Percentiles rank a stretch among this genome's conserved stretches.
These are phyloP conservation scores for Germaria angustata DNA, from an alignment of 2,888 invertebrate genomes.

Conservation along the genomic window DNA sequence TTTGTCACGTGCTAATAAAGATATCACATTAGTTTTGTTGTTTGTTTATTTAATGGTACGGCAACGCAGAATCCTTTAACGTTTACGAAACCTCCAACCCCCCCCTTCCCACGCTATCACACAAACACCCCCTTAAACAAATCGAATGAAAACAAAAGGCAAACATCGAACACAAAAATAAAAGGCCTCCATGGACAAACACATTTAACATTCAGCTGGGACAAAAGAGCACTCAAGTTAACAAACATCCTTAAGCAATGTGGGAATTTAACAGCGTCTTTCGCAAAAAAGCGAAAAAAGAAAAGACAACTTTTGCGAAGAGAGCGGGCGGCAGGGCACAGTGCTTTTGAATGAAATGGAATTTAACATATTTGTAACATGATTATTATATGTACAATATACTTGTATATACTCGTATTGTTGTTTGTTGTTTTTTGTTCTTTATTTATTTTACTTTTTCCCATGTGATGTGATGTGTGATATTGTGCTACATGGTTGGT, in stretches of 20 bases:
- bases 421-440: slow-evolving; percentile 13
- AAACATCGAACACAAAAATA: slow-evolving; percentile 25
- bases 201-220: slow-evolving; percentile 7
- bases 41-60: slow-evolving; percentile 55
- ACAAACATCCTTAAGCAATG: slow-evolving; percentile 54
- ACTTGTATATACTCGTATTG: too few relatives aligned
- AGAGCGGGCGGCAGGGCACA: neutral
- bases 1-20: slow-evolving; percentile 73
- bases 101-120: neutral
- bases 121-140: slow-evolving; percentile 17
- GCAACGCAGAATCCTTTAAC: slow-evolving; percentile 64
- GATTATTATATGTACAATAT: too few relatives aligned
- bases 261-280: neutral
- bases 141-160: slow-evolving; percentile 28
- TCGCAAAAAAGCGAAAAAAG: neutral
- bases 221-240: slow-evolving; percentile 27
- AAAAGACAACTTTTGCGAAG: neutral
- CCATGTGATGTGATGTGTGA: slow-evolving; percentile 50
- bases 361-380: slow-evolving; percentile 45
- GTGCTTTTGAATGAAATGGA: slow-evolving; percentile 31
- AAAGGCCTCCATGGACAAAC: neutral
- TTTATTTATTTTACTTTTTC: neutral
- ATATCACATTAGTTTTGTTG: slow-evolving; percentile 35
- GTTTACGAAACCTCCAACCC: neutral
- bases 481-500: slow-evolving; percentile 21